Evolutionary conservation across 2,888 invertebrate species (phyloP).

Genomic region (Spilosoma lubricipeda): DNA sequence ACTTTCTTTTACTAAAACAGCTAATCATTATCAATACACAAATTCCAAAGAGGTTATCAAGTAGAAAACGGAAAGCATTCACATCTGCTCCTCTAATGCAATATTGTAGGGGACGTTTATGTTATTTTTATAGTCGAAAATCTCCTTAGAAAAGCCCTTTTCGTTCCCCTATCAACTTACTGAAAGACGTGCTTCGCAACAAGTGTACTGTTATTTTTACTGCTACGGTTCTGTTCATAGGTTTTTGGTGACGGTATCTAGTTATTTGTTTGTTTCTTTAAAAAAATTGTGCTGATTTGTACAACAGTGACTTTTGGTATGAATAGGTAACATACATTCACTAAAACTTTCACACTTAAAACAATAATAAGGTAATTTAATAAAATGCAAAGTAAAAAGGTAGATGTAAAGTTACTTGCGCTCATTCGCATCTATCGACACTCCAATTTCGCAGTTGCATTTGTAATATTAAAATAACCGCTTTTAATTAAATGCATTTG

Average conservation of each 20-base stretch:
- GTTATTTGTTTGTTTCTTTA: not conserved
- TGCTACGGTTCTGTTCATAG: conserved; percentile 8
- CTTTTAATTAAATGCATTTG: too few relatives aligned
- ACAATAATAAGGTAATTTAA: too few relatives aligned
- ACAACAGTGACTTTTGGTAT: too few relatives aligned
- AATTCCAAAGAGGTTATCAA: conserved; percentile 29
- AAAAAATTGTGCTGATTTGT: too few relatives aligned
- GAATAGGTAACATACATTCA: too few relatives aligned
- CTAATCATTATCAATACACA: conserved; percentile 28
- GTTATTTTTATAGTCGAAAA: conserved; percentile 58
- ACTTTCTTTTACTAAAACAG: not conserved
- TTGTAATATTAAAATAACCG: too few relatives aligned
- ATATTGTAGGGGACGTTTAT: conserved; percentile 54
- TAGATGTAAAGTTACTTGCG: too few relatives aligned
- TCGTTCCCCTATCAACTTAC: conserved; percentile 29
- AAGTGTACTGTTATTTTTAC: conserved; percentile 37
- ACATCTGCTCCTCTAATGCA: conserved; percentile 48
- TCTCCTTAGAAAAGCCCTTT: conserved; percentile 39
- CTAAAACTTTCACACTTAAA: too few relatives aligned
- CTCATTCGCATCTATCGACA: too few relatives aligned
- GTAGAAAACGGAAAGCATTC: conserved; percentile 48
- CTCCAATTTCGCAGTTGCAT: too few relatives aligned
- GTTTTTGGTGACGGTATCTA: not conserved
- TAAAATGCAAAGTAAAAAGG: too few relatives aligned
- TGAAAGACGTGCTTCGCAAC: conserved; percentile 20